Evolutionary conservation across 2,113 vertebrate species (phyloP).

Genomic region (Falcunculus frontatus): DNA sequence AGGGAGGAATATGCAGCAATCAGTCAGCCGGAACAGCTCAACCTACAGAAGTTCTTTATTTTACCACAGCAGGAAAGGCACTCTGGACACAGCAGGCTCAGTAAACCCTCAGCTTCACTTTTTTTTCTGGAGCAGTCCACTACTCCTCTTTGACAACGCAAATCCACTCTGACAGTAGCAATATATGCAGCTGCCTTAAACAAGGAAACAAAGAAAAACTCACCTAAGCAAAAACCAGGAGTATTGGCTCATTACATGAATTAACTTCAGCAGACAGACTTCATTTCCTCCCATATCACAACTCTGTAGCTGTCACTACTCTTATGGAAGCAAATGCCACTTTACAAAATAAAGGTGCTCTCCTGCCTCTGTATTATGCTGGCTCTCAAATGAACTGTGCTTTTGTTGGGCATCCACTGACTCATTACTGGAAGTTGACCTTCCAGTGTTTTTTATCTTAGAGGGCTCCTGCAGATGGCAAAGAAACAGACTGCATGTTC

Average conservation of each 20-base stretch:
- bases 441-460: not conserved
- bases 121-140: constrained; percentile 14
- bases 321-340: not conserved
- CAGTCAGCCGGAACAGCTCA: constrained; percentile 56
- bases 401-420: not conserved
- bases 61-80: constrained; percentile 75
- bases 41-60: constrained; percentile 55
- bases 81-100: constrained; percentile 68
- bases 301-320: not conserved
- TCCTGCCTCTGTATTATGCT: not conserved
- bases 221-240: not conserved
- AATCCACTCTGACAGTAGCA: constrained; percentile 46
- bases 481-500: not conserved
- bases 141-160: constrained; percentile 31
- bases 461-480: not conserved
- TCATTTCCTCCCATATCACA: not conserved
- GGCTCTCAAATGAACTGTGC: constrained; percentile 1
- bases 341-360: constrained; percentile 19
- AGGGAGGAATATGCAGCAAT: constrained; percentile 62
- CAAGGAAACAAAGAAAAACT: constrained; percentile 30
- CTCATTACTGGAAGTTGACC: not conserved
- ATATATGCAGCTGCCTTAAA: constrained; percentile 49
- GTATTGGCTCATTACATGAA: constrained; percentile 31
- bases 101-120: constrained; percentile 49
- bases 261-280: constrained; percentile 13